Conservation (phyloP, 2,113 vertebrate species). For the Hirundichthys speculiger region DNA sequence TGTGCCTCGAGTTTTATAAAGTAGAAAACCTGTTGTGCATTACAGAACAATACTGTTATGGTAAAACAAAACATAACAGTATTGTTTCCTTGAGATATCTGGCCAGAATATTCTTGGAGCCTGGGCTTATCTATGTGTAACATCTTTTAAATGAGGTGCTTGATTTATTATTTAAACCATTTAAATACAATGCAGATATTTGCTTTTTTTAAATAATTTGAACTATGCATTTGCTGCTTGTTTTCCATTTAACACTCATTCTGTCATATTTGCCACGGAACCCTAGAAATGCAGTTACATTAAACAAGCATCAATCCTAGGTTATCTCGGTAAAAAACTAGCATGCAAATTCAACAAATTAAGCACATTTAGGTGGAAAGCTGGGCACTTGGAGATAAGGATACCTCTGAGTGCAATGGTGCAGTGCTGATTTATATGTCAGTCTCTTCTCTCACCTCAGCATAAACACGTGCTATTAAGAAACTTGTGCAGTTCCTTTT, state of each 20-base stretch:
- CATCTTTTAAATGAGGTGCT: no score
- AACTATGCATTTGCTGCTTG: not conserved
- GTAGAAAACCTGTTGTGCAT: no score
- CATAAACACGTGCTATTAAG: constrained; percentile 1
- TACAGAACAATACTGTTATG: no score
- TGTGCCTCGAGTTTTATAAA: no score
- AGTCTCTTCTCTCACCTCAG: constrained; percentile 13
- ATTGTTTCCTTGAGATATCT: no score
- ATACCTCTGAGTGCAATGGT: constrained; percentile 15
- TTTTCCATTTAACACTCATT: not conserved
- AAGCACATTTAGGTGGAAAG: not conserved
- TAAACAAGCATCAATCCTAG: not conserved
- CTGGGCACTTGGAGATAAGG: constrained; percentile 23
- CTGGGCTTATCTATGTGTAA: no score
- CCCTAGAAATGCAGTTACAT: not conserved
- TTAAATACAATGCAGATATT: not conserved
- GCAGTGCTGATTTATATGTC: constrained; percentile 6
- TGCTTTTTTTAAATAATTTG: not conserved
- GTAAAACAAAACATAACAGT: no score
- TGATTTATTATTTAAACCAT: no score
- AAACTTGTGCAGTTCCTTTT: constrained; percentile 2
- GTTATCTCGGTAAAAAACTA: not conserved
- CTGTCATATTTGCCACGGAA: not conserved
- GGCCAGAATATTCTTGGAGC: no score
- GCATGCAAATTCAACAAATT: constrained; percentile 7